A percentile compares a stretch with the other conserved stretches of the same genome.
Conservation (phyloP, 1,140 invertebrate species). For the Meloidogyne exigua region DNA sequence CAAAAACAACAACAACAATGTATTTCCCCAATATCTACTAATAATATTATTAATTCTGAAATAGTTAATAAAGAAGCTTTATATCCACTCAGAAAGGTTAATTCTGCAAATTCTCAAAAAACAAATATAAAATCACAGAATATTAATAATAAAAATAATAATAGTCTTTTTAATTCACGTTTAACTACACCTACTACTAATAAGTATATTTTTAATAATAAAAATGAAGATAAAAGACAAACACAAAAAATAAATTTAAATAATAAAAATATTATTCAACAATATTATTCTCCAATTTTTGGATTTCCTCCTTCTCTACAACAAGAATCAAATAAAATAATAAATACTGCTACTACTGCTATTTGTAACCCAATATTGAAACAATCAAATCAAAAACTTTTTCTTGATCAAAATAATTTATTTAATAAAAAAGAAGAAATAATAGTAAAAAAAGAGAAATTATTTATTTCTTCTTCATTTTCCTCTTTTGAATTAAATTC, state of each 20-base stretch:
- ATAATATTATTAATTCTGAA: no score
- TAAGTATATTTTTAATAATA: background rate
- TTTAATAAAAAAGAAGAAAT: background rate
- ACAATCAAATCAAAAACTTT: background rate
- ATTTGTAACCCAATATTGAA: background rate
- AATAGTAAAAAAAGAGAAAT: background rate
- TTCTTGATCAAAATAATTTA: background rate
- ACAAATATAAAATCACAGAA: background rate
- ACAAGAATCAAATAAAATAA: background rate
- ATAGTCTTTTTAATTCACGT: background rate
- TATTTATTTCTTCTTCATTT: background rate
- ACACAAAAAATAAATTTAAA: background rate
- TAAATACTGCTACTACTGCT: no score
- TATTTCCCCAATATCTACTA: background rate
- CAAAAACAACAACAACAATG: no score
- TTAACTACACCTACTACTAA: background rate
- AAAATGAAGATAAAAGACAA: background rate
- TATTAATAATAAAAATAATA: background rate
- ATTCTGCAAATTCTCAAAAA: conserved; percentile 12
- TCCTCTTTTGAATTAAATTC: background rate
- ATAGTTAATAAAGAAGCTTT: background rate
- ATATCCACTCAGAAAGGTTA: conserved; percentile 18
- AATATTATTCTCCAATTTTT: background rate
- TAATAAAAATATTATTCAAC: background rate
- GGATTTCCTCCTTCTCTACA: background rate